These are phyloP conservation scores for Eueides isabella DNA, from an alignment of 1,140 invertebrate genomes.

Conservation along the genomic window DNA sequence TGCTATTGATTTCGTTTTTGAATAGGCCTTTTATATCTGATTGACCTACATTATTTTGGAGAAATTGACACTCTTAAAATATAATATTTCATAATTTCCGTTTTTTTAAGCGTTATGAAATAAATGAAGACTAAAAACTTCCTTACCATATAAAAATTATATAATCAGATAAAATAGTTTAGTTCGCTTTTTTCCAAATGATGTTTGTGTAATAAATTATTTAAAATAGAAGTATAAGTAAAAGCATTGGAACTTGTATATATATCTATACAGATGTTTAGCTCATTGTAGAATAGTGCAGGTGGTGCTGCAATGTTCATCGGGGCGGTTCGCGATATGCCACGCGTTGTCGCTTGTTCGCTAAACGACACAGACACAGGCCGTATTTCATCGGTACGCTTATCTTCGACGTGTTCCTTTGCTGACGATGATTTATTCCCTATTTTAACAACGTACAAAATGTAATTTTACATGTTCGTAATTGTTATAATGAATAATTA, in stretches of 20 bases:
- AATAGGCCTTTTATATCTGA: constrained; percentile 77
- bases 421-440: constrained; percentile 74
- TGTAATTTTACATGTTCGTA: constrained; percentile 30
- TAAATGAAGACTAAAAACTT: not conserved
- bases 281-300: constrained; percentile 33
- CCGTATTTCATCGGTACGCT: constrained; percentile 67
- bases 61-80: constrained; percentile 67
- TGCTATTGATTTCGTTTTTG: constrained; percentile 76
- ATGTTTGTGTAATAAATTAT: not conserved
- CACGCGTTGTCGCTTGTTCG: constrained; percentile 65
- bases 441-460: constrained; percentile 56
- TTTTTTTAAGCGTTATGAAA: constrained; percentile 31
- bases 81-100: constrained; percentile 51
- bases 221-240: not conserved
- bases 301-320: constrained; percentile 38
- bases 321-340: constrained; percentile 52
- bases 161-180: not conserved
- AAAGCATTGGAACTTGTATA: constrained; percentile 17
- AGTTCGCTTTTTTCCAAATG: not conserved
- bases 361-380: constrained; percentile 59
- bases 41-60: constrained; percentile 70
- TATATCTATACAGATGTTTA: constrained; percentile 31
- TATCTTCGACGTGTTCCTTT: constrained; percentile 68
- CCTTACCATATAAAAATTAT: not conserved
- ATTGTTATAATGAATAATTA: constrained; percentile 40